A percentile compares a stretch with the other conserved stretches of the same genome.
Conservation (phyloP, 2,888 invertebrate species). For the Habroteleia sp. region DNA sequence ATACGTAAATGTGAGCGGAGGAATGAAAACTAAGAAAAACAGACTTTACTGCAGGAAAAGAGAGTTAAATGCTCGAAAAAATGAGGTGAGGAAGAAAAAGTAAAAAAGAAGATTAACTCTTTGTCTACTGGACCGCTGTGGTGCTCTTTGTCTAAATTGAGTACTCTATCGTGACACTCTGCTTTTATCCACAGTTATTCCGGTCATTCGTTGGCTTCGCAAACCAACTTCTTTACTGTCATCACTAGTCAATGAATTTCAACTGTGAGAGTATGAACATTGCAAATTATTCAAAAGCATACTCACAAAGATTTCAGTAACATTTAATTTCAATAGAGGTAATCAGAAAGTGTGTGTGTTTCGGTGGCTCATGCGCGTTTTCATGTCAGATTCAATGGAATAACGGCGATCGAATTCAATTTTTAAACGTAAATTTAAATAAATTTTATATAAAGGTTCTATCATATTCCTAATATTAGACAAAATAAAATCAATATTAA, state of each 20-base stretch:
- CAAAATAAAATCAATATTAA: no score
- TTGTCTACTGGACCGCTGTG: slow-evolving; percentile 75
- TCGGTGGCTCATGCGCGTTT: slow-evolving; percentile 3
- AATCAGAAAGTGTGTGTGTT: slow-evolving; percentile 6
- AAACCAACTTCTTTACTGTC: slow-evolving; percentile 38
- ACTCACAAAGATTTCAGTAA: slow-evolving; percentile 5
- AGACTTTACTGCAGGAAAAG: slow-evolving; percentile 36
- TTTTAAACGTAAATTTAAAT: background rate
- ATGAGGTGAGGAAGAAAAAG: slow-evolving; percentile 58
- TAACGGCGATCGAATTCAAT: background rate
- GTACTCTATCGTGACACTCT: slow-evolving; percentile 78
- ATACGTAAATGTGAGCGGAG: slow-evolving; percentile 23
- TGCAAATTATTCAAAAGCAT: slow-evolving; percentile 20
- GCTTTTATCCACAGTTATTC: slow-evolving; percentile 73
- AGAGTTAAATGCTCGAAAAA: slow-evolving; percentile 71
- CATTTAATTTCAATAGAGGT: slow-evolving; percentile 10
- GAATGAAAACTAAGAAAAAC: slow-evolving; percentile 32
- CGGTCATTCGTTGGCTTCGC: slow-evolving; percentile 10
- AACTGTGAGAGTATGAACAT: slow-evolving; percentile 5
- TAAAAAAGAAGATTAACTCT: slow-evolving; percentile 79
- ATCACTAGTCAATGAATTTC: slow-evolving; percentile 24
- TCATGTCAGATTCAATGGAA: slow-evolving; percentile 2
- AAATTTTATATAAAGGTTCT: no score
- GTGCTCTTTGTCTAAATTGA: slow-evolving; percentile 77
- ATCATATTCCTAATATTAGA: no score